Base-by-base conservation (phyloP, 2,113 vertebrate species). In the Tamias sibiricus region DNA sequence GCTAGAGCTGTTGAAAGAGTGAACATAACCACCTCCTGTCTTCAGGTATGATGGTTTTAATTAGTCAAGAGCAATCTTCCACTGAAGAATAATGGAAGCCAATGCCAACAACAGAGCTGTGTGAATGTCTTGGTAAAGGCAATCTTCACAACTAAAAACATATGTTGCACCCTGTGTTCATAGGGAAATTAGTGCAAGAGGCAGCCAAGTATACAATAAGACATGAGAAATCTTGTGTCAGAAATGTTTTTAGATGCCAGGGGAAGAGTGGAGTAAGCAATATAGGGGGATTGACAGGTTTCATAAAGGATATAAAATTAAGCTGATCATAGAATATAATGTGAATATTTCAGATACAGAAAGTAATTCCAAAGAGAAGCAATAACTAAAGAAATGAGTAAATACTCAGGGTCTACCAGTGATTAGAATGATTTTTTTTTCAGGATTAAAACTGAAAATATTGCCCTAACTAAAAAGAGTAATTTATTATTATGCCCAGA, bases 391-490 rank as follows among this genome's bases (percentile, higher is more conserved):
- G 26, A 28, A 84, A 12, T 90, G 76, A 89, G 9, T 91, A 9
- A 57, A 49, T 93, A 85, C 82, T 62, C 40, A 89, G 19, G 2
- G 20, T 42, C 35, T 85, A 76, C 20, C 57, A 85, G 37, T 72
- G 37, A 93, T 19, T 88, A 4, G 52, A 89, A 86, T 64, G 14
- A 95, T 17, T 14, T 49, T 49, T 95, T 81, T 72, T 82, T 2
- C 90, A 52, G 2, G 90, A 40, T 32, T 88, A 72, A 91, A 95
- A 52, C 24, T 88, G 80, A 68, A 94, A 95, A 85, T 5, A 4
- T 75, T 90, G 24, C 22, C 64, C n/a, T 89, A 77, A 92, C 40
- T 72, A 52, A 90, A 81, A 47, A 79, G 8, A 64, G 28, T 62
- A 8, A 47, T 93, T 80, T 83, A 72, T 59, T 32, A 49, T 84